Percentiles rank a stretch among this genome's conserved stretches.
Conservation (phyloP, 2,888 invertebrate species). For the Caenorhabditis becei region DNA sequence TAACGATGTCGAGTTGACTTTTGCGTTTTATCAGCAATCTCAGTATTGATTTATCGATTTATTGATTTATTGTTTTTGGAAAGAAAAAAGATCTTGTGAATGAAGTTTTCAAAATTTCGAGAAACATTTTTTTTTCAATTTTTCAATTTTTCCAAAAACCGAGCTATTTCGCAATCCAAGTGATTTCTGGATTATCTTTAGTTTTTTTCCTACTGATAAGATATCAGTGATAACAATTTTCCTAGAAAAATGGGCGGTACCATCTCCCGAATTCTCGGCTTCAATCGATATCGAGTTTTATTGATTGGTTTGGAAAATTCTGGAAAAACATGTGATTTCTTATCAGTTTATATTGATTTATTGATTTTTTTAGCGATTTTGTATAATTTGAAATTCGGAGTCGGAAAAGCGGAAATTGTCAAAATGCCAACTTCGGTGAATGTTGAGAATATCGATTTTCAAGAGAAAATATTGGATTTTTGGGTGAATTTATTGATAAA, state of each 20-base stretch:
- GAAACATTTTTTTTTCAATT: not conserved
- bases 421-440: not conserved
- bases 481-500: not conserved
- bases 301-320: not conserved
- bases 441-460: not conserved
- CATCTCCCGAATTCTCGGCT: not conserved
- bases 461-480: not conserved
- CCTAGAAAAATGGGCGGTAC: not conserved
- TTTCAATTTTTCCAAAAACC: not conserved
- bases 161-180: not conserved
- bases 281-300: not conserved
- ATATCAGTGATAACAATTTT: too few relatives aligned
- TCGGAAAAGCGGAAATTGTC: not conserved
- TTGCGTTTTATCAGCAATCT: conserved; percentile 60
- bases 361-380: not conserved
- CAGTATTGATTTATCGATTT: conserved; percentile 19
- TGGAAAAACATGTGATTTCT: not conserved
- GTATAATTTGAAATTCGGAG: not conserved
- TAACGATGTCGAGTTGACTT: conserved; percentile 47
- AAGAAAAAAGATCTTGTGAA: not conserved
- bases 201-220: too few relatives aligned
- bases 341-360: not conserved
- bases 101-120: not conserved
- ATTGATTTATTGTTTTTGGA: not conserved
- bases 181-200: too few relatives aligned